Conservation (phyloP, 2,888 invertebrate species). For the Apamea sordens region DNA sequence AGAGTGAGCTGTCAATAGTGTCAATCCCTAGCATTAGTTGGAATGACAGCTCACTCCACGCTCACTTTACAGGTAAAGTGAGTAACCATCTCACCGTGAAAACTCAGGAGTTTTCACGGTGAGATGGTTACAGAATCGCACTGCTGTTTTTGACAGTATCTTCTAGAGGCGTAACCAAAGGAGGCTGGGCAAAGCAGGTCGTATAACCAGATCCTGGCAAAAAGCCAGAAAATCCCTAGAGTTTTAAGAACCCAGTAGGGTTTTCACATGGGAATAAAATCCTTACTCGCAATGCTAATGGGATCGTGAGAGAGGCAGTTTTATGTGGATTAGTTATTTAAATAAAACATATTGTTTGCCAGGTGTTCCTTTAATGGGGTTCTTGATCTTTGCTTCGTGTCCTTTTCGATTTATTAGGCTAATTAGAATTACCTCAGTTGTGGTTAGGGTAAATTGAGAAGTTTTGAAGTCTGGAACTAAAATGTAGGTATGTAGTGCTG, state of each 20-base stretch:
- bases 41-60: no score
- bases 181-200: background rate
- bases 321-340: conserved; percentile 59
- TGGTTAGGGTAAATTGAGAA: background rate
- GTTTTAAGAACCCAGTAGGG: conserved; percentile 41
- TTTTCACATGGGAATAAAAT: conserved; percentile 52
- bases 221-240: conserved; percentile 26
- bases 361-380: conserved; percentile 56
- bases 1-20: no score
- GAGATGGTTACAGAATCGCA: no score
- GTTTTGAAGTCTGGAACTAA: background rate
- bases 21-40: no score
- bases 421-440: background rate
- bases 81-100: no score
- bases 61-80: no score
- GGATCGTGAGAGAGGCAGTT: conserved; percentile 45
- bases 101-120: no score
- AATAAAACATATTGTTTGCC: conserved; percentile 62
- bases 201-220: conserved; percentile 35
- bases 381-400: conserved; percentile 47
- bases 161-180: background rate
- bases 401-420: conserved; percentile 21
- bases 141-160: no score
- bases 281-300: conserved; percentile 50
- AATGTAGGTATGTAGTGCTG: background rate